Conservation (phyloP, 2,113 vertebrate genomes). For the Microtus pennsylvanicus region DNA sequence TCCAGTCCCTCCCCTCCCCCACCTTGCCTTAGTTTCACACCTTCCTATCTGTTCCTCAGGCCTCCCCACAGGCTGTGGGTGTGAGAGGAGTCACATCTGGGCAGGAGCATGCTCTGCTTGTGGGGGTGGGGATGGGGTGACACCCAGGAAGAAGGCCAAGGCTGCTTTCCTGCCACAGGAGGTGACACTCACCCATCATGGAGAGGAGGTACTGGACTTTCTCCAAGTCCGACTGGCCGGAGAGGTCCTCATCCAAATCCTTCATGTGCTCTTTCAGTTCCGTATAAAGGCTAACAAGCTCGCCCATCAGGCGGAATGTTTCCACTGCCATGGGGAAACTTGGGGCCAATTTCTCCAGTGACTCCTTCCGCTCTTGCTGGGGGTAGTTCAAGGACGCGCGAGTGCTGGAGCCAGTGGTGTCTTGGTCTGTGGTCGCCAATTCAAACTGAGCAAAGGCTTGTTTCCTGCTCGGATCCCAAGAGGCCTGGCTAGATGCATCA, state of each 20-base stretch:
- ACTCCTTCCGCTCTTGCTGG: accelerated
- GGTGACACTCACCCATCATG: neutral
- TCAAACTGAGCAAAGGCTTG: accelerated
- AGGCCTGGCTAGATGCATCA: accelerated
- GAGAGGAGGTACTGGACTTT: constrained; percentile 77
- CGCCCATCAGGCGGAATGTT: constrained; percentile 80
- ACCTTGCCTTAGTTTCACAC: no score
- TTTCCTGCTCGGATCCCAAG: neutral
- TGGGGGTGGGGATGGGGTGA: no score
- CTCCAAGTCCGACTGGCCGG: constrained; percentile 76
- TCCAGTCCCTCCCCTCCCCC: no score
- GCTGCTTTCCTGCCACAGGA: accelerated
- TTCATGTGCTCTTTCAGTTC: constrained; percentile 83
- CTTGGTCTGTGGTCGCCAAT: neutral
- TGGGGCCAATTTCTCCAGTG: neutral
- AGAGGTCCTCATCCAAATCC: constrained; percentile 78
- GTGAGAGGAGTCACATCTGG: neutral
- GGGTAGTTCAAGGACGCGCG: accelerated
- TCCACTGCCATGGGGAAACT: constrained; percentile 77
- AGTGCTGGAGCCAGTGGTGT: accelerated
- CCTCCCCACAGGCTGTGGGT: neutral
- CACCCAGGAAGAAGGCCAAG: neutral
- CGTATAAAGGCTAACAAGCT: constrained; percentile 74
- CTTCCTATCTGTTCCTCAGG: no score
- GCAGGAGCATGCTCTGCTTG: no score